Percentiles rank a stretch among this genome's conserved stretches.
phyloP scores from a whole-genome alignment of 2,888 invertebrate genomes.

The Notodonta dromedarius region DNA sequence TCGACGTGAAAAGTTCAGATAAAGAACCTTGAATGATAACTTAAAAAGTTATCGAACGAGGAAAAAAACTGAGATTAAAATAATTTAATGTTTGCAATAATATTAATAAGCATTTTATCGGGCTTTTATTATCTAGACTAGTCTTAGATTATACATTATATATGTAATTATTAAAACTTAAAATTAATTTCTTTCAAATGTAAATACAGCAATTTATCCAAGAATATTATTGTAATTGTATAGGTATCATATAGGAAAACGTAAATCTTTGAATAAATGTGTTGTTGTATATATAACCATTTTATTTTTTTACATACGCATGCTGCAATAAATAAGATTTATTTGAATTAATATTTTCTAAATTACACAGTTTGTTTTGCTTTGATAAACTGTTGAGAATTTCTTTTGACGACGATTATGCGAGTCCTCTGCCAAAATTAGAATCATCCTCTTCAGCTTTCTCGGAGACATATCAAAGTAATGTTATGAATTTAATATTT shows the following conservation, averaged over 20 bases:
- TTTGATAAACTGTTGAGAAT: too few relatives aligned
- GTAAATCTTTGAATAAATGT: conserved; percentile 43
- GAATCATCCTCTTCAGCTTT: too few relatives aligned
- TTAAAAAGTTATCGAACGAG: neutral
- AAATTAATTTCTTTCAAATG: neutral
- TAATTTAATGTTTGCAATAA: conserved; percentile 40
- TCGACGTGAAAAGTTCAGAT: neutral
- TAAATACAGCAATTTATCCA: neutral
- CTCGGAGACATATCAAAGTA: too few relatives aligned
- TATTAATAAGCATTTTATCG: conserved; percentile 36
- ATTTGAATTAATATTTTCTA: too few relatives aligned
- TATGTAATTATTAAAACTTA: neutral
- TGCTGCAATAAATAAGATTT: neutral
- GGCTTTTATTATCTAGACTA: conserved; percentile 41
- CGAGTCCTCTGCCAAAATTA: too few relatives aligned
- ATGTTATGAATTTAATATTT: neutral
- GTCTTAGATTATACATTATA: conserved; percentile 40
- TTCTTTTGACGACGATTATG: too few relatives aligned
- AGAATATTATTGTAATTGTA: conserved; percentile 1
- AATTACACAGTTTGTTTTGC: too few relatives aligned
- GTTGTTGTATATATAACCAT: conserved; percentile 29
- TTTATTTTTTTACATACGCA: neutral
- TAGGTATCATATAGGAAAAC: conserved; percentile 9
- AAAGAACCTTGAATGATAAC: neutral
- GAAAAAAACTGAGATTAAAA: conserved; percentile 33